Evolutionary conservation across 2,113 vertebrate species (phyloP), one percentile per base, ranked within the genome.

Genomic region (Panurus biarmicus): DNA sequence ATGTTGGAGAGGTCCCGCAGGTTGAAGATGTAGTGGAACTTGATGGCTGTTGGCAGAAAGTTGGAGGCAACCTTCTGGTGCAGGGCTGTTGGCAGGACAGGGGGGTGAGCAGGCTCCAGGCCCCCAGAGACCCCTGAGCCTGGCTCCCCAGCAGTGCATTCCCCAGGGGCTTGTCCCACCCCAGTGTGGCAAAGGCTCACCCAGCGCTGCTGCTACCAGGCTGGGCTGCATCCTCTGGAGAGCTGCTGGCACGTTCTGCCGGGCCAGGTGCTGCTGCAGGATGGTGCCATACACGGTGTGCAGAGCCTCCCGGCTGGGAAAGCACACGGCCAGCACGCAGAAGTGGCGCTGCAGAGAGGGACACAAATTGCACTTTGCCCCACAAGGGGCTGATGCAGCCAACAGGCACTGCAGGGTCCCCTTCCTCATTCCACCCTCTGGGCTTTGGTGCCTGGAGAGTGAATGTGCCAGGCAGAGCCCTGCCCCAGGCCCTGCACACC

Each of bases 11-110:
- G 98, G 87, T 98, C 98, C 45, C 97, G 90, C 84, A 98, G 97
- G 88, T 98, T 98, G 97, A 98, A 98, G 91, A 98, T 50, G 10
- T 98, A 98, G 40, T 98, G 98, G 82, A 98, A 98, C 82, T 97
- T 98, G 75, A 98, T 97, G 96, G 98, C 98, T 15, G 98, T 98
- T 18, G 98, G 97, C 50, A 98, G 91, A 48, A 97, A 98, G 4
- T 89, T 96, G 8, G 95, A 4, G 2, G 98, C 8, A 8, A 98
- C 94, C 85, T 97, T 97, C 97, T 98, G 97, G 64, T 98, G 98
- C 70, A 98, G 87, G 65, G 97, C 98, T 98, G 97, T 94, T 3
- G 36, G 17, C 12, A 38, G 65, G 56, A 66, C 12, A 22, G 2
- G 4, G 22, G 26, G 5, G 31, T 93, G 44, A 93, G 88, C 1